Evolutionary conservation across 2,888 invertebrate genomes (phyloP), one percentile per base, ranked within the genome.

Genomic region (Hirtodrosophila confusa): DNA sequence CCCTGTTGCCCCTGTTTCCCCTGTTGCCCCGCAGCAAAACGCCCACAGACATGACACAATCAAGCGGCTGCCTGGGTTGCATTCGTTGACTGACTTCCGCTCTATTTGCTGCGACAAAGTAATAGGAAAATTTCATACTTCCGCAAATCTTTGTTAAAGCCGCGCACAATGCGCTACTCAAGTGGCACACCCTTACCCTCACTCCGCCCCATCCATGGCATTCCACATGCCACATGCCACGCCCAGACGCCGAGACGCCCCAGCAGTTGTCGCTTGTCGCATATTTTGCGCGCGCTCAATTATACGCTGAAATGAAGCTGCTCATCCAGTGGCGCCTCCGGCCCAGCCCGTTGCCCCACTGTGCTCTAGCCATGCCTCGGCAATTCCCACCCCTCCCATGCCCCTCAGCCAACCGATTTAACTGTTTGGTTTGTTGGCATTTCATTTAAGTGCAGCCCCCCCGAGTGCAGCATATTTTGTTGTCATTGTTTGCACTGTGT

Each of bases 261-360:
- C 36, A 55, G 61, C 76, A 74, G 69, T 79, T 69, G 77, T 69
- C 62, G 77, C 79, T 68, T 69, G 77, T 77, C 86, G 80, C 83
- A 84, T 80, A 84, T 86, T 84, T 84, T 77, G 80, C 71, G 82
- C 67, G 68, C 75, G 71, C 86, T 84, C 84, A 84, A 84, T 84
- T 84, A 84, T 84, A 84, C 84, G 84, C 79, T 75, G 79, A 86
- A 84, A 86, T 84, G 86, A 86, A 84, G 84, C 84, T 78, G 78
- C 80, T 78, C 83, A 77, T 65, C 64, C 75, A 78, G 72, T 60
- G 47, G 66, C 65, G 61, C 76, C 74, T 63, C 48, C 54, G 60
- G 80, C 67, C 60, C 65, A 75, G 53, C 24, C 10, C 1, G 11
- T 11, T 2, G 3, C 4, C 17, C 17, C 3, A 54, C 62, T 43